Evolutionary conservation across 1,140 invertebrate genomes (phyloP).

Genomic region (Drosophila prosaltans): DNA sequence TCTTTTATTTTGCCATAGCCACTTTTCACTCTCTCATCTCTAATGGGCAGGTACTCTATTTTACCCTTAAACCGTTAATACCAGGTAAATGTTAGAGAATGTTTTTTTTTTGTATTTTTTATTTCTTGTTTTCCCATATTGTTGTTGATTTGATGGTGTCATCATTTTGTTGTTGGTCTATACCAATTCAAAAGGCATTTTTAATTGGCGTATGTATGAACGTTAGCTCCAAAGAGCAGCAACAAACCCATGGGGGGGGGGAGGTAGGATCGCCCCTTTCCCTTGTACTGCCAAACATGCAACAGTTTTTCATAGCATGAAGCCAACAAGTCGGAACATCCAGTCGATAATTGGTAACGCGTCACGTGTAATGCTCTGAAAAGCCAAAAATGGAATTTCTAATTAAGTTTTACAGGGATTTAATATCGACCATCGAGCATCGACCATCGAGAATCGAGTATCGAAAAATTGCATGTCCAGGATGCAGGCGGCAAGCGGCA

Average conservation of each 20-base stretch:
- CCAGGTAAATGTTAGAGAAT: conserved; percentile 60
- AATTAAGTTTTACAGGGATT: conserved; percentile 83
- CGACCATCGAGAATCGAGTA: neutral
- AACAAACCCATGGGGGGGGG: neutral
- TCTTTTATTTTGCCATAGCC: neutral
- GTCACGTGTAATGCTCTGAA: conserved; percentile 78
- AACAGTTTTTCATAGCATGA: conserved; percentile 56
- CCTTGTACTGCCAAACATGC: conserved; percentile 30
- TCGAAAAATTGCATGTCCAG: no score
- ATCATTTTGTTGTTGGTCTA: conserved; percentile 37
- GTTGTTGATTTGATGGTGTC: conserved; percentile 10
- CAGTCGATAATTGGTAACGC: conserved; percentile 80
- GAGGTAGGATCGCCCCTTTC: neutral
- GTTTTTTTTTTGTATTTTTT: conserved; percentile 17
- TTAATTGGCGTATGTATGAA: conserved; percentile 69
- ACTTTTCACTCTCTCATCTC: conserved; percentile 9
- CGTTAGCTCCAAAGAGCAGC: conserved; percentile 46
- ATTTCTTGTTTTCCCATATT: conserved; percentile 1
- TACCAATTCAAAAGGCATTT: conserved; percentile 72
- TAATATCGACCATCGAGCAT: conserved; percentile 69
- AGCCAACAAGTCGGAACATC: conserved; percentile 21
- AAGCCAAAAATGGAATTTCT: conserved; percentile 83
- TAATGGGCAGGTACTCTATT: conserved; percentile 13
- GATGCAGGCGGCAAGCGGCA: neutral
- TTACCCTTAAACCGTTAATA: conserved; percentile 42